Evolutionary conservation across 2,113 vertebrate species (phyloP), one percentile per base, ranked within the genome.

Genomic region (Nerophis lumbriciformis): DNA sequence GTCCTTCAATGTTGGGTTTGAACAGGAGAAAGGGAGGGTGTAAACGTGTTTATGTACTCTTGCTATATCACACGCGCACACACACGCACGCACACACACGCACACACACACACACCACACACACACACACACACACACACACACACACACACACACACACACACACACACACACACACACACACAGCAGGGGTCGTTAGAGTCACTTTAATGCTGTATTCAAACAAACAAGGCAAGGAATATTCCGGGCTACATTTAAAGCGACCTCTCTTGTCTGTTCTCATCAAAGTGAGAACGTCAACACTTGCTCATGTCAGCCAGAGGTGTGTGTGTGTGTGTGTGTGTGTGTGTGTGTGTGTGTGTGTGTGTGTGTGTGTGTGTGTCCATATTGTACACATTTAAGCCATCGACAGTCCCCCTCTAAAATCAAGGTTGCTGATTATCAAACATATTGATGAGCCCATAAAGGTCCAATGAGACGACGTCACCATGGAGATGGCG

Each of bases 181-280:
- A 28, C 28, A 28, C 28, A 28, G 3, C 37, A 56, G 36, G 53
- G 39, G 54, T 56, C 11, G 15, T 42, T 42, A 4, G 11, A 6
- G n/a, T 57, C 16, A 49, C 12, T 19, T 57, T 11, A 10, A 57
- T 57, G 37, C 5, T 5, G 21, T 44, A 21, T 57, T 42, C 16
- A 56, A 42, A 37, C 21, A 38, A 47, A 61, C 48, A 66, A 62
- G 3, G 59, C 47, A 51, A 6, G 21, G 15, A 55, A 58, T 56
- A 8, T 14, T 45, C 48, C 19, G 28, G 8, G 53, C 19, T 61
- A 70, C 68, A 63, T 65, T 62, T 78, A 44, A 45, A 71, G 53
- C 48, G 76, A 79, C 73, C 79, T 73, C 69, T 68, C 59, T 14
- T 78, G 78, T 85, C 65, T 72, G 65, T 50, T 70, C 76, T 75